phyloP scores from a whole-genome alignment of 2,797 vertebrate genomes.

The Masticophis lateralis region DNA sequence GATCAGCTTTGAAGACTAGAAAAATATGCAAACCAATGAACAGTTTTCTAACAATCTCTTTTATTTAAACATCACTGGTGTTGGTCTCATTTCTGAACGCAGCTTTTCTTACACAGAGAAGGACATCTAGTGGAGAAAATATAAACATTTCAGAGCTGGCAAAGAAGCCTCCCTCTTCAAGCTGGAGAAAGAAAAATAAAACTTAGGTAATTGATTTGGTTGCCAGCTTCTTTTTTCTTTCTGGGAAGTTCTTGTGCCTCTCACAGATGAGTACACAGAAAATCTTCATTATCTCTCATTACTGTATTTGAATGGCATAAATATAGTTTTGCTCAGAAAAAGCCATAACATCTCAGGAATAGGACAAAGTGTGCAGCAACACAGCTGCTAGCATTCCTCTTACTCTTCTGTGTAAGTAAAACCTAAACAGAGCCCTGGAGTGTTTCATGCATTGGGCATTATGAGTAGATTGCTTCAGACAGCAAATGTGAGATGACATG shows the following conservation, averaged over 20 bases:
- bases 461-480: not conserved
- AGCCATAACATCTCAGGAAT: not conserved
- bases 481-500: not conserved
- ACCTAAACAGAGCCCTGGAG: not conserved
- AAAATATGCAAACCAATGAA: not conserved
- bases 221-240: not conserved
- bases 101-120: not conserved
- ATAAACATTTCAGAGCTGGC: not conserved
- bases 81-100: not conserved
- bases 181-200: not conserved
- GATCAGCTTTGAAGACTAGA: not conserved
- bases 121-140: conserved; percentile 16
- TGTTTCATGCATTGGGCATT: not conserved
- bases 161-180: not conserved
- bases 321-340: not conserved
- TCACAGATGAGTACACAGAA: not conserved
- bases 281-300: not conserved
- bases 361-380: not conserved
- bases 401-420: not conserved
- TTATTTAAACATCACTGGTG: not conserved
- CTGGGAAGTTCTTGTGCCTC: not conserved
- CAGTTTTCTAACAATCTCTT: not conserved
- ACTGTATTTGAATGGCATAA: not conserved
- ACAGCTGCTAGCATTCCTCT: not conserved
- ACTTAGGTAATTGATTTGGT: not conserved